Evolutionary conservation across 2,888 invertebrate genomes (phyloP).

Genomic region (Coecobrya sp.): DNA sequence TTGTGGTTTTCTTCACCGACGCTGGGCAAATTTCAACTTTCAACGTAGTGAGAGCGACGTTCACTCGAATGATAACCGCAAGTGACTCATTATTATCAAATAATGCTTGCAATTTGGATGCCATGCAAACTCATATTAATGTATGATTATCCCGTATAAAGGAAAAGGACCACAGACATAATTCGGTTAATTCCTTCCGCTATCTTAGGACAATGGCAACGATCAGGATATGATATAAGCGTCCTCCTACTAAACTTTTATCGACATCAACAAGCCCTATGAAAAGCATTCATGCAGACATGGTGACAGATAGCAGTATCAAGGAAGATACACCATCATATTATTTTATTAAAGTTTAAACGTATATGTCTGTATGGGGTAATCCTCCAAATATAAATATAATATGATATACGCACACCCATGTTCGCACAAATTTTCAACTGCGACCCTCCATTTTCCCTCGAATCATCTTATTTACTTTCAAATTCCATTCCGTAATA

Average conservation of each 20-base stretch:
- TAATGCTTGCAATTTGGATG: not conserved
- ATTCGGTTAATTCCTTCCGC: conserved; percentile 14
- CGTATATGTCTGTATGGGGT: not conserved
- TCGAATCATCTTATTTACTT: conserved; percentile 54
- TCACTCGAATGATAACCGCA: not conserved
- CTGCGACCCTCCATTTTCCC: conserved; percentile 20
- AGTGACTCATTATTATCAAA: not conserved
- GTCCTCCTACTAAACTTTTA: not conserved
- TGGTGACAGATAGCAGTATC: not conserved
- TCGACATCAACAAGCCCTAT: not conserved
- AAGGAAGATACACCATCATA: not conserved
- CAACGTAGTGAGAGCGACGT: not conserved
- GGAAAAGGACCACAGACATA: not conserved
- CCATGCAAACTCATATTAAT: not conserved
- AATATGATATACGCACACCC: not conserved
- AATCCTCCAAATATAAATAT: not conserved
- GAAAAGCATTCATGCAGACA: not conserved
- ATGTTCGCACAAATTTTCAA: not conserved
- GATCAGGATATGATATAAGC: not conserved
- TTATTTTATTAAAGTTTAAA: not conserved
- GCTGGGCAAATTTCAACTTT: not conserved
- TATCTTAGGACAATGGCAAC: not conserved
- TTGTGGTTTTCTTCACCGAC: not conserved
- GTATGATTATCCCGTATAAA: not conserved
- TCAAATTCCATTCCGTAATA: conserved; percentile 47